phyloP scores from a whole-genome alignment of 2,797 vertebrate genomes.

The Hippopotamyrus pictus region DNA sequence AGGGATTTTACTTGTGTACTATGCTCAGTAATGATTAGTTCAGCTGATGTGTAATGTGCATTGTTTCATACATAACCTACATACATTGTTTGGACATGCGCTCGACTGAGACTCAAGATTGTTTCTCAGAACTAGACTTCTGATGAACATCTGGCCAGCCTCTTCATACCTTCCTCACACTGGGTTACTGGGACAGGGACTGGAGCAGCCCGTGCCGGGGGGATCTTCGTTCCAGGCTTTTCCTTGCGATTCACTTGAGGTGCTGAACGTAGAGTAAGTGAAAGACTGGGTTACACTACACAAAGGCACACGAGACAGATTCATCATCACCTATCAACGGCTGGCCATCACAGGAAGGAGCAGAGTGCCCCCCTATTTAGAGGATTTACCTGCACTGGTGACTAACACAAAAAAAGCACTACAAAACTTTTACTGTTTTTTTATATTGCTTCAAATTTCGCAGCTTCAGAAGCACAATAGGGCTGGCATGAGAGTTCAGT shows the following conservation, averaged over 20 bases:
- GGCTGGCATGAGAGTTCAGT: not conserved
- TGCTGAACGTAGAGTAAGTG: constrained; percentile 39
- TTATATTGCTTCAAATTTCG: not conserved
- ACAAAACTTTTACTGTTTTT: not conserved
- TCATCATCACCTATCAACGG: not conserved
- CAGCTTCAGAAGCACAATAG: not conserved
- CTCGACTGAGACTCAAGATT: not conserved
- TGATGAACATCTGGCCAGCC: not conserved
- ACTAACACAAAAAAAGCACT: not conserved
- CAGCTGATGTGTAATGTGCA: not conserved
- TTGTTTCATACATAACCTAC: not conserved
- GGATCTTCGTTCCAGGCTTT: constrained; percentile 51
- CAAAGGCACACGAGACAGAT: not conserved
- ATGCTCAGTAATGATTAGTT: not conserved
- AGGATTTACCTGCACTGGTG: too few relatives aligned
- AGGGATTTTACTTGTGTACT: not conserved
- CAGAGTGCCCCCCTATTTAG: not conserved
- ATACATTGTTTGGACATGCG: not conserved
- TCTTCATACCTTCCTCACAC: constrained; percentile 51
- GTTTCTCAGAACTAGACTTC: not conserved
- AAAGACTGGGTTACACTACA: not conserved
- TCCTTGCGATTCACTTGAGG: constrained; percentile 59
- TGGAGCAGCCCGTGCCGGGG: constrained; percentile 30
- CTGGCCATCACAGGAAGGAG: not conserved
- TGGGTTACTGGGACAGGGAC: constrained; percentile 15